Percentiles rank a stretch among this genome's conserved stretches.
Conservation (phyloP, 2,113 vertebrate species). For the Thunnus maccoyii region DNA sequence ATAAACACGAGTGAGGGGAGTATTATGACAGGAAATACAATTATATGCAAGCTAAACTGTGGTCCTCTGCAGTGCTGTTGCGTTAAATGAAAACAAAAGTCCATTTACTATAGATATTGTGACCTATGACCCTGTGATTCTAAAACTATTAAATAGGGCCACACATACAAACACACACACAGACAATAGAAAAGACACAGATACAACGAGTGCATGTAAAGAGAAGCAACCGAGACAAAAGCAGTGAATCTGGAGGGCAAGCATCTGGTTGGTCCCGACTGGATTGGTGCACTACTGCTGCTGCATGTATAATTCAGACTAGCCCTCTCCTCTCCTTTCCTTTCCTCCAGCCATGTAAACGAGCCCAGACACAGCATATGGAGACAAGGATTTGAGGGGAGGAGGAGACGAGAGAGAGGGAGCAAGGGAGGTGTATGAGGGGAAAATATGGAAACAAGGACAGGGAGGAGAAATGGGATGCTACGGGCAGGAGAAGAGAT, state of each 20-base stretch:
- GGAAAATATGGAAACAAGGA: constrained; percentile 43
- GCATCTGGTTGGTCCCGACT: constrained; percentile 77
- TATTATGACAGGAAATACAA: constrained; percentile 37
- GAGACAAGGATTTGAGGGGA: constrained; percentile 43
- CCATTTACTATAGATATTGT: constrained; percentile 7
- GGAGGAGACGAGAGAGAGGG: constrained; percentile 22
- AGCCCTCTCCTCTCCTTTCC: constrained; percentile 63
- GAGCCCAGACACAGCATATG: constrained; percentile 74
- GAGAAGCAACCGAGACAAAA: constrained; percentile 63
- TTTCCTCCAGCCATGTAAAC: constrained; percentile 82
- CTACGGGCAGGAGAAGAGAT: constrained; percentile 40
- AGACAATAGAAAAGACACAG: constrained; percentile 37
- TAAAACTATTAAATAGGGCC: constrained; percentile 30
- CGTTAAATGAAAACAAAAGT: constrained; percentile 23
- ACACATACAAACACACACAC: constrained; percentile 31
- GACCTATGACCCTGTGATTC: not conserved
- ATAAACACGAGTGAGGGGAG: constrained; percentile 25
- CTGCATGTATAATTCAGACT: constrained; percentile 81
- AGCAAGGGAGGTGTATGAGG: constrained; percentile 26
- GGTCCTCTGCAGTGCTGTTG: not conserved
- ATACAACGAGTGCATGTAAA: constrained; percentile 55
- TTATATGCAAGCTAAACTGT: constrained; percentile 6
- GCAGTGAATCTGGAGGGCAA: constrained; percentile 74
- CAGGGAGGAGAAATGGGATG: constrained; percentile 7
- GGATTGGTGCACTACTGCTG: constrained; percentile 64